Percentiles rank a stretch among this genome's conserved stretches.
These are phyloP conservation scores for Crossocerus cetratus DNA, from an alignment of 2,888 invertebrate genomes.

Conservation along the genomic window DNA sequence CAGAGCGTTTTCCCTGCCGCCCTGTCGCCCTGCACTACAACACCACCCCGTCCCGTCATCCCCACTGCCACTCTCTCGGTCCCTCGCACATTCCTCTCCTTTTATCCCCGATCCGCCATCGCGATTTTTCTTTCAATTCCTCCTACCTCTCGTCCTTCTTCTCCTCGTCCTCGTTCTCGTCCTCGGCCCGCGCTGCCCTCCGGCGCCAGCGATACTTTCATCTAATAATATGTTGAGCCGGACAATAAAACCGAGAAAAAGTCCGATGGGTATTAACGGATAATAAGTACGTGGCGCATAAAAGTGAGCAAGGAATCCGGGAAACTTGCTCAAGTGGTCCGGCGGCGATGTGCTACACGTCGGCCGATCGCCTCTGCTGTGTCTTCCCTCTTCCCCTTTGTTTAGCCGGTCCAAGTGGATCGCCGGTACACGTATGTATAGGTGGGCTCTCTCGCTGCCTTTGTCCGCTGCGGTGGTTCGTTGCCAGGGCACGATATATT, in stretches of 20 bases:
- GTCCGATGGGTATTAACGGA: neutral
- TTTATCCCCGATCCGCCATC: slow-evolving; percentile 26
- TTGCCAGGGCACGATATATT: slow-evolving; percentile 39
- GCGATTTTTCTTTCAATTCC: slow-evolving; percentile 25
- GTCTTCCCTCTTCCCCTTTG: slow-evolving; percentile 43
- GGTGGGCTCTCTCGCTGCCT: slow-evolving; percentile 15
- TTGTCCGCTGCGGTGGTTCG: slow-evolving; percentile 17
- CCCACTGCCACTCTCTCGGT: slow-evolving; percentile 1
- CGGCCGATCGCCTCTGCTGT: slow-evolving; percentile 28
- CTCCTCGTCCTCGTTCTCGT: slow-evolving; percentile 1
- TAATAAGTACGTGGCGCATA: slow-evolving; percentile 1
- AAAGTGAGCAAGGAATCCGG: neutral
- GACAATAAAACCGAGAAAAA: neutral
- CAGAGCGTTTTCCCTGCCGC: slow-evolving; percentile 32
- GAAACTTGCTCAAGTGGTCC: slow-evolving; percentile 1
- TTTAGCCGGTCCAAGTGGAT: slow-evolving; percentile 36
- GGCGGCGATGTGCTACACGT: slow-evolving; percentile 17
- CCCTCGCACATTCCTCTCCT: slow-evolving; percentile 28
- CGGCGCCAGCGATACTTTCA: slow-evolving; percentile 24
- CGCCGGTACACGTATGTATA: slow-evolving; percentile 38
- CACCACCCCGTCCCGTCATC: no score
- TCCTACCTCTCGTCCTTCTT: slow-evolving; percentile 5
- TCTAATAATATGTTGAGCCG: neutral
- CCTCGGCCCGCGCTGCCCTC: neutral
- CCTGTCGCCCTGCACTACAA: slow-evolving; percentile 30